phyloP scores from a whole-genome alignment of 2,113 vertebrate species.

The Eptesicus fuscus region DNA sequence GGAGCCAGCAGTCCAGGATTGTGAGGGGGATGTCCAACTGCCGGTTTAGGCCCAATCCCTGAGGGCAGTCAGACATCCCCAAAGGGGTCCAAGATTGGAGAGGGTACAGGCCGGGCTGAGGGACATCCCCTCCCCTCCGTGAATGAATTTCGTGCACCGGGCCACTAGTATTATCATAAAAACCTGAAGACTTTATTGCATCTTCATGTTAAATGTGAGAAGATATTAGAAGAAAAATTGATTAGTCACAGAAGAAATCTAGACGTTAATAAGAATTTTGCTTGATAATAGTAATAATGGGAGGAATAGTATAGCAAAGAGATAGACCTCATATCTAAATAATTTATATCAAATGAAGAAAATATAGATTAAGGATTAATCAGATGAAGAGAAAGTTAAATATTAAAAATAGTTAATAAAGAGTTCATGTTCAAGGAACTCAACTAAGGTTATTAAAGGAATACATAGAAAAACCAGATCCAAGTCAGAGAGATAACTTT shows the following conservation, averaged over 20 bases:
- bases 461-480: neutral
- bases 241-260: neutral
- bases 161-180: neutral
- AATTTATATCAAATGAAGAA: neutral
- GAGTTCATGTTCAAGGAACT: neutral
- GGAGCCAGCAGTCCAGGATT: too few species aligned
- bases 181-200: neutral
- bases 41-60: too few species aligned
- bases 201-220: neutral
- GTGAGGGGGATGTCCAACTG: too few species aligned
- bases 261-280: neutral
- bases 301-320: neutral
- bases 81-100: too few species aligned
- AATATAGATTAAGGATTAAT: conserved; percentile 4
- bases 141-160: too few species aligned
- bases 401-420: neutral
- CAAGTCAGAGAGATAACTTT: neutral
- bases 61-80: too few species aligned
- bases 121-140: too few species aligned
- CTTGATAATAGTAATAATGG: neutral
- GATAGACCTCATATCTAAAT: neutral
- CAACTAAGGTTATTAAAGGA: neutral
- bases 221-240: conserved; percentile 1
- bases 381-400: neutral
- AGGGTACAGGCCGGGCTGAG: too few species aligned